Conservation (phyloP, 2,888 invertebrate species). For the Lepetodrilus schrolli region DNA sequence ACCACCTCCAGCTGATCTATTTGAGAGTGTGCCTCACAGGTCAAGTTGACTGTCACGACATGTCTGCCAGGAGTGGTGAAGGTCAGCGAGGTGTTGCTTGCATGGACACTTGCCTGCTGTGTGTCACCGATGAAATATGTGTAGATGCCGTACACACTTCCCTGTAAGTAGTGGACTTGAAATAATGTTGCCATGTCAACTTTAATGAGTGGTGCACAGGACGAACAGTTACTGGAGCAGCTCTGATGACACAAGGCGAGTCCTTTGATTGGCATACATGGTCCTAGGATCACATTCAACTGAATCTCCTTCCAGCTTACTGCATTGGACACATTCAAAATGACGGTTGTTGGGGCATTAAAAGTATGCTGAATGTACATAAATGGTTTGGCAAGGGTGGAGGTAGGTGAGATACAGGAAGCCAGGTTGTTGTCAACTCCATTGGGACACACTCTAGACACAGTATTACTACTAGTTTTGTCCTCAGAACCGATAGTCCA, state of each 20-base stretch:
- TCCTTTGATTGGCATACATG: constrained; percentile 20
- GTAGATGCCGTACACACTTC: constrained; percentile 22
- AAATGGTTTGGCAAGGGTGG: constrained; percentile 37
- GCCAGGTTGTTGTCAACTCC: constrained; percentile 3
- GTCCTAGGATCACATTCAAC: neutral
- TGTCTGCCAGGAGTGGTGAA: constrained; percentile 32
- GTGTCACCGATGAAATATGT: constrained; percentile 29
- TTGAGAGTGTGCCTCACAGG: constrained; percentile 32
- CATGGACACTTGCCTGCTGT: neutral
- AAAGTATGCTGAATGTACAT: constrained; percentile 32
- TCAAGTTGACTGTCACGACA: constrained; percentile 34
- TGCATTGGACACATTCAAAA: constrained; percentile 31
- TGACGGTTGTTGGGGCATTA: neutral
- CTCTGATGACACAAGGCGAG: constrained; percentile 36
- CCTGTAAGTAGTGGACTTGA: constrained; percentile 1
- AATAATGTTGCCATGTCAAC: neutral
- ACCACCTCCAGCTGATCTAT: constrained; percentile 32
- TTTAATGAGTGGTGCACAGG: neutral
- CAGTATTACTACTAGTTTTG: neutral
- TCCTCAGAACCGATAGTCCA: constrained; percentile 42
- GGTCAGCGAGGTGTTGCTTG: constrained; percentile 26
- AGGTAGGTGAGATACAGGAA: constrained; percentile 6
- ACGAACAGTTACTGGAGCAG: constrained; percentile 31
- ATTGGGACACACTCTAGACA: constrained; percentile 44
- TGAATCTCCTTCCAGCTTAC: constrained; percentile 27